Base-by-base conservation (phyloP, 2,113 vertebrate genomes). In the Cebus imitator region DNA sequence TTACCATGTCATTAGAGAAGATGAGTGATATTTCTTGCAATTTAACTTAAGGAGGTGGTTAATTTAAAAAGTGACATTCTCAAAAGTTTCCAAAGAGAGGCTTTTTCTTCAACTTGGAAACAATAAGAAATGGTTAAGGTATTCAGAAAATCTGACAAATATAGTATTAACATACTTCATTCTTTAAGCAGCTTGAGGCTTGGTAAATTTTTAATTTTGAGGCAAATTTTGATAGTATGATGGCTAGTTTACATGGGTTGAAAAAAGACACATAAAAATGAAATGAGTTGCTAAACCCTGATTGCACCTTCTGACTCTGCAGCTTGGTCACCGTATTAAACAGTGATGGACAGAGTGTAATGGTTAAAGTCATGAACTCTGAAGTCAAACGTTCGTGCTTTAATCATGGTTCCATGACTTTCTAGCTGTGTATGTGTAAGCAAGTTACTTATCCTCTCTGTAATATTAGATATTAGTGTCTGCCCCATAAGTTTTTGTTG, bases 11-110 rank as follows among this genome's bases (percentile, higher is more conserved):
- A 68, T 95, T 37, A 85, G 64, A 86, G 82, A 88, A 73, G 2
- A 3, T 89, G 68, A 93, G 50, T 35, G 92, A 75, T 1, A 80
- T 75, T 73, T 87, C 66, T 91, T 91, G 61, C 75, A 97, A 81
- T 84, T 93, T 90, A 43, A 90, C 25, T 95, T 87, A 25, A 45
- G 14, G n/a, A 82, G 25, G 43, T 35, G 17, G 9, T 90, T 96
- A 78, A 80, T 94, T 97, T 80, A 45, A 94, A 96, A 96, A 90
- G 64, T 87, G 80, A 55, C 3, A 27, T 82, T 75, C 50, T 55
- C 78, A 76, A 50, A 92, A 87, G 8, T 95, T 25, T 96, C 70
- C 66, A 90, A 81, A 75, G 27, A 90, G 32, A 91, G 30, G 0
- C 12, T 64, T 72, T 92, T 80, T n/a, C 78, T 72, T 81, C 79